These are phyloP conservation scores for Atherinomorus stipes DNA, from an alignment of 2,113 vertebrate genomes.

Conservation along the genomic window DNA sequence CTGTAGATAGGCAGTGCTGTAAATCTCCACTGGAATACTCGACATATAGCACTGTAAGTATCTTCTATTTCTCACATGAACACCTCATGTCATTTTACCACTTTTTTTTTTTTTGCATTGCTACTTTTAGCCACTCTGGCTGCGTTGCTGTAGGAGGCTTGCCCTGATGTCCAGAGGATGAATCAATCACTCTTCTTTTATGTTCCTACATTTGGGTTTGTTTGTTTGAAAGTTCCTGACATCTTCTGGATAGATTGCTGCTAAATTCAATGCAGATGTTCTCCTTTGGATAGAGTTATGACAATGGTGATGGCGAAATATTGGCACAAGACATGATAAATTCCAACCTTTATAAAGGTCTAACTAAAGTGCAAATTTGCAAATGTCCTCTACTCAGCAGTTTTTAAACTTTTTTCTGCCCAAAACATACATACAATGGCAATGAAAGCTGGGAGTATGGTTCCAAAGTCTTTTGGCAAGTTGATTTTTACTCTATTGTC, in stretches of 20 bases:
- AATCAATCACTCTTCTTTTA: slow-evolving; percentile 8
- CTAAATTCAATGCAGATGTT: background rate
- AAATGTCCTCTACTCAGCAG: background rate
- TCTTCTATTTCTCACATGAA: slow-evolving; percentile 19
- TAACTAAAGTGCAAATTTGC: too few species aligned
- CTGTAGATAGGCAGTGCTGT: slow-evolving; percentile 20
- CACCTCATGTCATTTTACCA: background rate
- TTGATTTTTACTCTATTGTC: background rate
- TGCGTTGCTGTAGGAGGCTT: background rate
- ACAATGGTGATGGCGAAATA: background rate
- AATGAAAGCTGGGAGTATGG: background rate
- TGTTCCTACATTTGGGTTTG: background rate
- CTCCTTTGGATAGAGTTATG: background rate
- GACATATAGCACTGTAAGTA: slow-evolving; percentile 11
- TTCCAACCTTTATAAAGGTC: too few species aligned
- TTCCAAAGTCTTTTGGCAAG: background rate
- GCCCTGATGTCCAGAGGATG: slow-evolving; percentile 3
- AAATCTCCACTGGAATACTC: slow-evolving; percentile 40
- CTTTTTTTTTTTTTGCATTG: slow-evolving; percentile 8
- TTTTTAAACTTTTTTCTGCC: background rate
- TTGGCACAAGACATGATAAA: background rate
- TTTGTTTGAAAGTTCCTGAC: background rate
- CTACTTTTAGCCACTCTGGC: background rate
- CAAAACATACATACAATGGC: too few species aligned
- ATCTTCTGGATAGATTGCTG: background rate